These are phyloP conservation scores for Sinosuthora webbiana DNA, from an alignment of 2,113 vertebrate genomes.

Conservation along the genomic window DNA sequence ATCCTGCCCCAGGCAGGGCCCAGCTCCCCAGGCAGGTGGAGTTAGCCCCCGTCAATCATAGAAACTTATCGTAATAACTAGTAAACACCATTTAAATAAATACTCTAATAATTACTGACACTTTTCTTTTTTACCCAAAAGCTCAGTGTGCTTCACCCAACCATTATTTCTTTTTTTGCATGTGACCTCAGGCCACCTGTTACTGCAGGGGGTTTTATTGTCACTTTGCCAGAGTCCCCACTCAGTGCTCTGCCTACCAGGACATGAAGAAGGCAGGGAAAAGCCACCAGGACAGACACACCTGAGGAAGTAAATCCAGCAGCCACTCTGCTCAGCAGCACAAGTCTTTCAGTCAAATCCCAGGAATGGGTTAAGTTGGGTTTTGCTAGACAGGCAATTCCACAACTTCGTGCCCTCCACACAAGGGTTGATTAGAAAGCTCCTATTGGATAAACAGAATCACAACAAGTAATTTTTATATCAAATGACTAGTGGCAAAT, in stretches of 20 bases:
- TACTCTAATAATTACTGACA: background rate
- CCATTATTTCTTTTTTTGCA: background rate
- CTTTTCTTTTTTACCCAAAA: background rate
- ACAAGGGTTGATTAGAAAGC: background rate
- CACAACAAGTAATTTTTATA: background rate
- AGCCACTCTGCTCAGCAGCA: background rate
- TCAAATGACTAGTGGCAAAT: background rate
- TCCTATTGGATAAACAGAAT: background rate
- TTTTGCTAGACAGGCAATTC: background rate
- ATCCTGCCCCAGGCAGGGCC: background rate
- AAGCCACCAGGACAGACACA: background rate
- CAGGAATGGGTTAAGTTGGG: background rate
- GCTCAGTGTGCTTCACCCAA: background rate
- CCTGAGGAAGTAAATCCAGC: background rate
- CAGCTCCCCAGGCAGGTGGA: background rate
- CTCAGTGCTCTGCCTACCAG: accelerated
- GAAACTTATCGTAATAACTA: background rate
- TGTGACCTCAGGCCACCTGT: background rate
- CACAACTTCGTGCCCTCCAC: accelerated
- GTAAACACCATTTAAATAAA: background rate
- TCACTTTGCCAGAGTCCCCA: background rate
- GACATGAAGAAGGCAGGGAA: background rate
- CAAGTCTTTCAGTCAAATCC: background rate
- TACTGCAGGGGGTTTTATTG: background rate
- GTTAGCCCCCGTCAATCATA: background rate